Evolutionary conservation across 35 echinoderm and acorn worm species (phyloP).

Genomic region (Stichopus chloronotus): DNA sequence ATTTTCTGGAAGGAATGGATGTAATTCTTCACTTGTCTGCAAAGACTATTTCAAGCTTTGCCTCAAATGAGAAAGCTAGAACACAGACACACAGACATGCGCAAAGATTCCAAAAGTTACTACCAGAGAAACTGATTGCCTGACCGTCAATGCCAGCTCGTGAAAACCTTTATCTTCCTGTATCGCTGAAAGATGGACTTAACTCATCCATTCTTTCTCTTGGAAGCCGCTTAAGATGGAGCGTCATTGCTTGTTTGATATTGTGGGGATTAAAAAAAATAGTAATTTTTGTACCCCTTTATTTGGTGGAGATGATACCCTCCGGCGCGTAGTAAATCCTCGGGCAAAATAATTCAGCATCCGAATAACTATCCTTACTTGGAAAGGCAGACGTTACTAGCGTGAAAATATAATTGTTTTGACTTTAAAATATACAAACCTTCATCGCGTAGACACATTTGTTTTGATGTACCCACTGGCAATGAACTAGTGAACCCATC

Average conservation of each 20-base stretch:
- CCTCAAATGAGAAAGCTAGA: too few relatives aligned
- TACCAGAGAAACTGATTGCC: too few relatives aligned
- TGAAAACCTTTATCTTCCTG: too few relatives aligned
- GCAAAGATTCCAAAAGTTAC: too few relatives aligned
- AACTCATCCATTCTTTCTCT: conserved; percentile 1
- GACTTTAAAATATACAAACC: conserved; percentile 46
- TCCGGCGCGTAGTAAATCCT: background rate
- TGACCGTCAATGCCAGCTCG: too few relatives aligned
- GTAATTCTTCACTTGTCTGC: too few relatives aligned
- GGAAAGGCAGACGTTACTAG: background rate
- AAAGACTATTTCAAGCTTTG: too few relatives aligned
- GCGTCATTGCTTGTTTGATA: conserved; percentile 25
- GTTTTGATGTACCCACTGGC: conserved; percentile 31
- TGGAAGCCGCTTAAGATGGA: background rate
- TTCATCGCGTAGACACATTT: conserved; percentile 17
- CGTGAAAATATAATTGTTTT: conserved; percentile 10
- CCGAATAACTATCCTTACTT: background rate
- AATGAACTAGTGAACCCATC: background rate
- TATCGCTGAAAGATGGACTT: conserved; percentile 17
- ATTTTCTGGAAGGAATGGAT: too few relatives aligned
- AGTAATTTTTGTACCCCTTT: background rate
- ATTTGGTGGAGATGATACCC: background rate
- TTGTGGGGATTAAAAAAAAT: background rate
- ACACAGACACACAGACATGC: too few relatives aligned
- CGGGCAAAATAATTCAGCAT: background rate